Evolutionary conservation across 2,888 invertebrate genomes (phyloP).

Genomic region (Cylindroiulus punctatus): DNA sequence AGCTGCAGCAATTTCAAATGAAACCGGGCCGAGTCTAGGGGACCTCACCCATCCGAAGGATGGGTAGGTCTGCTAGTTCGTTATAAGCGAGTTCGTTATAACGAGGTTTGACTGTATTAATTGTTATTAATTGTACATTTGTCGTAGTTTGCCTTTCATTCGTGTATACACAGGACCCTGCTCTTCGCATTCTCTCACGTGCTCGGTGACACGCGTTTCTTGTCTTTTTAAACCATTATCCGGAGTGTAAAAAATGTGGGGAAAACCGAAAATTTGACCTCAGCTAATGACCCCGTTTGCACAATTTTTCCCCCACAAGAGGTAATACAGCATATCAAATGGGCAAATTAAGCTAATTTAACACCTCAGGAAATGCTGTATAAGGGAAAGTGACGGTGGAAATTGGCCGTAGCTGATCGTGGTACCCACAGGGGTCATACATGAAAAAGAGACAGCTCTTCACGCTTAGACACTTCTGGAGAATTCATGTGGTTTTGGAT

Average conservation of each 20-base stretch:
- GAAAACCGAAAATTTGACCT: background rate
- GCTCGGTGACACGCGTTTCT: background rate
- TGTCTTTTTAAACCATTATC: background rate
- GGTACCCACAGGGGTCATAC: too few species aligned
- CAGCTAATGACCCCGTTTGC: background rate
- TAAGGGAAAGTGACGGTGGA: background rate
- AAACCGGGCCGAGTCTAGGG: too few species aligned
- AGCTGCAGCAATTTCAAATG: too few species aligned
- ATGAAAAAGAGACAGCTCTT: too few species aligned
- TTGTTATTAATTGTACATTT: background rate
- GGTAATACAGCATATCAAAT: background rate
- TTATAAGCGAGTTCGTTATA: too few species aligned
- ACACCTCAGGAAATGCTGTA: background rate
- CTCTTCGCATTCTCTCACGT: background rate
- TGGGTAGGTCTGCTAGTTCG: too few species aligned
- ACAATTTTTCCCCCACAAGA: background rate
- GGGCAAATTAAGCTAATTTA: background rate
- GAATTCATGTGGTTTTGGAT: too few species aligned
- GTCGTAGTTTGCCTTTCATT: background rate
- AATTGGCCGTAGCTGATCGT: too few species aligned
- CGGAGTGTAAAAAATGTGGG: background rate
- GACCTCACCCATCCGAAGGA: too few species aligned
- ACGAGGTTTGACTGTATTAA: too few species aligned
- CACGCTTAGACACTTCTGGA: too few species aligned
- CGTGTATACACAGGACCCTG: too few species aligned